Evolutionary conservation across 2,888 invertebrate genomes (phyloP), one percentile per base, ranked within the genome.

Genomic region (Agrenia bidenticulata): DNA sequence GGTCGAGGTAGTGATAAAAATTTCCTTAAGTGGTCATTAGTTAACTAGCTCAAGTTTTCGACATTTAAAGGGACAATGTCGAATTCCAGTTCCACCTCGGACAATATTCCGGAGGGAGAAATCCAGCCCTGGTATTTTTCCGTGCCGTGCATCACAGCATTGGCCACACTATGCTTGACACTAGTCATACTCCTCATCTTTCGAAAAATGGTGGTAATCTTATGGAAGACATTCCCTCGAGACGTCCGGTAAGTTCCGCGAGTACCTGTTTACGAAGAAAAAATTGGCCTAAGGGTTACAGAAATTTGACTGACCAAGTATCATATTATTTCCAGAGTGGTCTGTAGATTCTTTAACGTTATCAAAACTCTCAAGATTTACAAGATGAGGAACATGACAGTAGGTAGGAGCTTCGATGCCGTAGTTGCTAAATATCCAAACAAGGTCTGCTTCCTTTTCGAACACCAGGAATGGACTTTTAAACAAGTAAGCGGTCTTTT

Each of bases 401-500:
- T 95, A 70, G 87, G 89, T 0, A 89, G 91, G 73, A 85, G 93
- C 56, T 94, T 95, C 80, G 86, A 87, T 74, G 83, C 87, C 71
- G 82, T 86, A 76, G 90, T 88, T 2, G 83, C 84, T 26, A 88
- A 86, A 77, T 87, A 90, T 79, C 94, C 95, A 0, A 85, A 92
- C 75, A 95, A 94, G 81, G 81, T 88, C 1, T 90, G 91, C 74
- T 88, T 95, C 76, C 81, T 92, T 37, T 89, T 84, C 77, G 91
- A 94, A 79, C 88, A 91, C 72, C 86, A 89, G 81, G 85, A 85
- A 75, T 92, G 92, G 91, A 90, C 90, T 0, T 94, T 90, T 80
- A 84, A 87, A 74, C 88, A 94, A 84, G 89, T 94, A 79, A 72
- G 51, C 32, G 4, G 32, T 32, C 32, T 32, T 11, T 32, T 32